phyloP scores from a whole-genome alignment of 2,113 vertebrate genomes.

The Muntiacus reevesi region DNA sequence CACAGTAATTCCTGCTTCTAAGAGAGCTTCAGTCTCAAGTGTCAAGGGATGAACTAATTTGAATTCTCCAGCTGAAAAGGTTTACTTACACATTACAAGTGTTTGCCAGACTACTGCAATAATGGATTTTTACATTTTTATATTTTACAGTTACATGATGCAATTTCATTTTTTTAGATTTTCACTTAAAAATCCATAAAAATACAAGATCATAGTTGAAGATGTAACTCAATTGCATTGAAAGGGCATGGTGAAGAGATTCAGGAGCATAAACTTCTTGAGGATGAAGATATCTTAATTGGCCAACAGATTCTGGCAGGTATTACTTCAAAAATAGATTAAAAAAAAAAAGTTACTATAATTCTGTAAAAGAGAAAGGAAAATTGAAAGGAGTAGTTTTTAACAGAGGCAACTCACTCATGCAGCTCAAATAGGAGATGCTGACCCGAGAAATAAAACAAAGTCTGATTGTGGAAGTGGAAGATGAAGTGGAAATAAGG shows the following conservation, averaged over 20 bases:
- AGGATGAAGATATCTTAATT: not conserved
- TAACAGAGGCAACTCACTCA: slow-evolving; percentile 48
- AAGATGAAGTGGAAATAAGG: slow-evolving; percentile 64
- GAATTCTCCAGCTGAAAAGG: not conserved
- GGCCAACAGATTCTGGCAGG: not conserved
- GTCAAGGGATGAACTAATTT: not conserved
- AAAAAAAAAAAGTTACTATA: not conserved
- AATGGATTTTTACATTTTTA: not conserved
- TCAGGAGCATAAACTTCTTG: not conserved
- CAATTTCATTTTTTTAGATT: not conserved
- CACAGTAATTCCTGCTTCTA: not conserved
- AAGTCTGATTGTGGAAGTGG: slow-evolving; percentile 49
- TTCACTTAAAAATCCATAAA: not conserved
- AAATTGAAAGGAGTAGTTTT: slow-evolving; percentile 27
- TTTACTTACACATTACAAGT: not conserved
- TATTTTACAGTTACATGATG: not conserved
- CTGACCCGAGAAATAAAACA: slow-evolving; percentile 67
- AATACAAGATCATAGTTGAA: not conserved
- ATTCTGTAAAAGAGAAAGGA: not conserved
- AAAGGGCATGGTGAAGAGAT: not conserved
- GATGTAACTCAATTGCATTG: not conserved
- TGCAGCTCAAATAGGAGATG: slow-evolving; percentile 46
- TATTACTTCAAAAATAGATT: not conserved
- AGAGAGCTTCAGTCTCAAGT: not conserved
- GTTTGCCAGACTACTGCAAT: not conserved